Evolutionary conservation across 2,113 vertebrate species (phyloP), one percentile per base, ranked within the genome.

Genomic region (Neodon shergylaensis): DNA sequence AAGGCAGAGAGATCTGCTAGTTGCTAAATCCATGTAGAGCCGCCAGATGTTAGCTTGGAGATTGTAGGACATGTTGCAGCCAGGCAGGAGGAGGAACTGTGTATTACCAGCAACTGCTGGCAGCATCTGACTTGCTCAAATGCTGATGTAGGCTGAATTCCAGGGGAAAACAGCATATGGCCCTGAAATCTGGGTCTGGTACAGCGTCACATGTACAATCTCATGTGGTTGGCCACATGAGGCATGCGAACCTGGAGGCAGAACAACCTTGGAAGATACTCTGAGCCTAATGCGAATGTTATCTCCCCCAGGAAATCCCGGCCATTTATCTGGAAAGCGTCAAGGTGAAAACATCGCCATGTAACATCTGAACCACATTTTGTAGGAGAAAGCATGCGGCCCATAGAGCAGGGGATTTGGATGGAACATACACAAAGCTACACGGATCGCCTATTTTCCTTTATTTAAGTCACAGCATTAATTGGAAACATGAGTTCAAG

Each of bases 341-440:
- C 87, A 96, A 97, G 97, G 92, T 97, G 74, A 95, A 96, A 97
- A 96, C 94, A 94, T 76, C 68, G 74, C 85, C 78, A 7, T 73
- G 68, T 17, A 95, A 96, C 95, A 97, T 96, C 96, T 96, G 97
- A 90, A 91, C 58, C 65, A 81, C 66, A 96, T 97, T 97, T 98
- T 93, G 61, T 61, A 89, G 63, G 90, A 70, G 42, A 93, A 92
- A 92, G 33, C 73, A 89, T 7, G 11, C 42, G 88, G 61, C 52
- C 90, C 95, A 74, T 65, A 91, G 81, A 92, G 93, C 84, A 95
- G 44, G 82, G 92, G 90, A 88, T 78, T 95, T 95, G 82, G 90
- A 96, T 14, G 70, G 85, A 90, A 66, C 63, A 85, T 63, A 47
- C 39, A 47, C 31, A 42, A 52, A 63, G 54, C 39, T 36, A 90